phyloP scores from a whole-genome alignment of 2,888 invertebrate genomes.

The Crossocerus cetratus region DNA sequence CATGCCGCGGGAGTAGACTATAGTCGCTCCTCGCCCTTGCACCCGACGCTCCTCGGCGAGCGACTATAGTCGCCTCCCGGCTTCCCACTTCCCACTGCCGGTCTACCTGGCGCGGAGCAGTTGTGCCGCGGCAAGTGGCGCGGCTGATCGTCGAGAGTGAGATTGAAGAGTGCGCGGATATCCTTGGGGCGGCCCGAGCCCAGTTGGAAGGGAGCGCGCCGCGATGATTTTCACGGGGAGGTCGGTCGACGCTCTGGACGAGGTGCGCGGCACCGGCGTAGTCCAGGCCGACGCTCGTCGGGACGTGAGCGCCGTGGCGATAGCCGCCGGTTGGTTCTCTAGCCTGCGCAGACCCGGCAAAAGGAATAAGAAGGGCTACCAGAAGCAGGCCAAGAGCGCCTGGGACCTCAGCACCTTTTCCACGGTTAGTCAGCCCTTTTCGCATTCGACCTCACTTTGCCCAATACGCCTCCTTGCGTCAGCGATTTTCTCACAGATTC shows the following conservation, averaged over 20 bases:
- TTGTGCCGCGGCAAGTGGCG: not conserved
- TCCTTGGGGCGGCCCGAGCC: not conserved
- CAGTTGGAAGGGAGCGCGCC: constrained; percentile 8
- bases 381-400: constrained; percentile 77
- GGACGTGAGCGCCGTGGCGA: constrained; percentile 67
- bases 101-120: not conserved
- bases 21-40: not conserved
- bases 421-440: constrained; percentile 78
- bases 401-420: constrained; percentile 81
- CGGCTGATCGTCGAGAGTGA: not conserved
- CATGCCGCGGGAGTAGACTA: not conserved
- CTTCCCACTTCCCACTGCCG: not conserved
- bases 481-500: not conserved
- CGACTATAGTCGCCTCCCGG: constrained; percentile 4
- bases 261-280: constrained; percentile 56
- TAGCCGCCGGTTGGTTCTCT: constrained; percentile 88
- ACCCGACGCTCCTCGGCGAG: not conserved
- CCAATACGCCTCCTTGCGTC: not conserved
- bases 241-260: constrained; percentile 71
- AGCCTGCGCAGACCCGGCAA: constrained; percentile 83
- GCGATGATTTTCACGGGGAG: constrained; percentile 73
- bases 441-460: too few relatives aligned
- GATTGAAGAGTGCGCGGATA: not conserved
- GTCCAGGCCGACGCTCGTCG: constrained; percentile 55
- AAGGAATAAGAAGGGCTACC: constrained; percentile 65